phyloP scores from a whole-genome alignment of 2,113 vertebrate genomes.

The Tragelaphus imberbis region DNA sequence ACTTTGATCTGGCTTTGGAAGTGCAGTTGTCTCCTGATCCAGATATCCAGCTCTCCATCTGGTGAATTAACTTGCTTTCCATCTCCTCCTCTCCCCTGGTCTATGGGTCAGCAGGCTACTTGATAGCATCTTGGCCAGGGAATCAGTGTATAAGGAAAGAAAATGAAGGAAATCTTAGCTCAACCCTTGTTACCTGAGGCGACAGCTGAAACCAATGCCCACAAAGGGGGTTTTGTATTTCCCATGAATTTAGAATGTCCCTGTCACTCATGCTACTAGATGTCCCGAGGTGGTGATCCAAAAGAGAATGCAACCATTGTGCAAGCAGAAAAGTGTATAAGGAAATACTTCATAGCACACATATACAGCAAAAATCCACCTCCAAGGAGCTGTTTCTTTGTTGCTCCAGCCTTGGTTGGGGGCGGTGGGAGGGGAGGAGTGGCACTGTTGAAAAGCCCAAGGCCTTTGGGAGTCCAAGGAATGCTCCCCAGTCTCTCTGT shows the following conservation, averaged over 20 bases:
- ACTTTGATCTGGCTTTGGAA: slow-evolving; percentile 6
- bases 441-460: background rate
- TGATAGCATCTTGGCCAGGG: slow-evolving; percentile 60
- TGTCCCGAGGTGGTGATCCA: slow-evolving; percentile 14
- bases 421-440: background rate
- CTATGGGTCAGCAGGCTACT: slow-evolving; percentile 51
- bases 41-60: background rate
- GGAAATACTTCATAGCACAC: background rate
- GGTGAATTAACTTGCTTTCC: slow-evolving; percentile 25
- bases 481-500: background rate
- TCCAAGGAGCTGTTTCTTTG: background rate
- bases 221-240: slow-evolving; percentile 71
- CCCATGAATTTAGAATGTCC: slow-evolving; percentile 69
- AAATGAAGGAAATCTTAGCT: slow-evolving; percentile 63
- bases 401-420: background rate
- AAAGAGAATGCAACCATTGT: slow-evolving; percentile 48
- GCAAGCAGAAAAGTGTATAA: background rate
- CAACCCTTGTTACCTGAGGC: slow-evolving; percentile 62
- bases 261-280: slow-evolving; percentile 38
- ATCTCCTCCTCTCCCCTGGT: slow-evolving; percentile 4
- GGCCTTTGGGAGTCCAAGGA: background rate
- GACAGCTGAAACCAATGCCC: slow-evolving; percentile 54
- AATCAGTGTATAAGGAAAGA: slow-evolving; percentile 58
- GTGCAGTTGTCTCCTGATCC: background rate
- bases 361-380: background rate